Evolutionary conservation across 2,888 invertebrate species (phyloP).

Genomic region (Cephonodes hylas): DNA sequence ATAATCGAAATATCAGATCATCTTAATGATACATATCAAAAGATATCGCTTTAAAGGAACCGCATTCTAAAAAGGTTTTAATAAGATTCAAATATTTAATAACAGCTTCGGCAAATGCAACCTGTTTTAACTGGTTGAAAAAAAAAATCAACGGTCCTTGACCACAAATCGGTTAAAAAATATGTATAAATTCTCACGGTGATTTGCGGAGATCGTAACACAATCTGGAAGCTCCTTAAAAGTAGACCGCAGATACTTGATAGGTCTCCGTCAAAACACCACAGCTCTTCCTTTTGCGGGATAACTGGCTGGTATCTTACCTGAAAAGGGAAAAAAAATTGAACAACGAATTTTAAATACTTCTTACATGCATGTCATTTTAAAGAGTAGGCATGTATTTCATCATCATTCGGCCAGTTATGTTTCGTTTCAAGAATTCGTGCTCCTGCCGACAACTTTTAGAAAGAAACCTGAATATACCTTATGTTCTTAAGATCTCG

Average conservation of each 20-base stretch:
- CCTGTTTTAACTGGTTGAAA: not conserved
- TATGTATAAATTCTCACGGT: conserved; percentile 6
- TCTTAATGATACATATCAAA: too few relatives aligned
- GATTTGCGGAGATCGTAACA: not conserved
- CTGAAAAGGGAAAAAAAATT: not conserved
- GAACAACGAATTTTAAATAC: too few relatives aligned
- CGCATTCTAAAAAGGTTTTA: too few relatives aligned
- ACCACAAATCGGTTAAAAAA: not conserved
- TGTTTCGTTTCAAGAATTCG: too few relatives aligned
- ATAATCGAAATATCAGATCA: too few relatives aligned
- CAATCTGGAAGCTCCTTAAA: not conserved
- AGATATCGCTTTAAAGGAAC: too few relatives aligned
- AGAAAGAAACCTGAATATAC: too few relatives aligned
- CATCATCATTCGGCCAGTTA: too few relatives aligned
- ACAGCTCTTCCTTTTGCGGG: not conserved
- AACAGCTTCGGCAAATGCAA: not conserved
- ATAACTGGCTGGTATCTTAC: not conserved
- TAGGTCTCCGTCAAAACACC: conserved; percentile 2
- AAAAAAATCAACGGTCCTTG: not conserved
- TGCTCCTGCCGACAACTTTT: too few relatives aligned
- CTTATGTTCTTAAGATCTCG: too few relatives aligned
- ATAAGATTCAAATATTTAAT: not conserved
- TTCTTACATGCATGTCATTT: too few relatives aligned
- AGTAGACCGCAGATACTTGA: conserved; percentile 3
- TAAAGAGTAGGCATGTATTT: too few relatives aligned